Base-by-base conservation (phyloP, 2,113 vertebrate genomes). In the Neomonachus schauinslandi region DNA sequence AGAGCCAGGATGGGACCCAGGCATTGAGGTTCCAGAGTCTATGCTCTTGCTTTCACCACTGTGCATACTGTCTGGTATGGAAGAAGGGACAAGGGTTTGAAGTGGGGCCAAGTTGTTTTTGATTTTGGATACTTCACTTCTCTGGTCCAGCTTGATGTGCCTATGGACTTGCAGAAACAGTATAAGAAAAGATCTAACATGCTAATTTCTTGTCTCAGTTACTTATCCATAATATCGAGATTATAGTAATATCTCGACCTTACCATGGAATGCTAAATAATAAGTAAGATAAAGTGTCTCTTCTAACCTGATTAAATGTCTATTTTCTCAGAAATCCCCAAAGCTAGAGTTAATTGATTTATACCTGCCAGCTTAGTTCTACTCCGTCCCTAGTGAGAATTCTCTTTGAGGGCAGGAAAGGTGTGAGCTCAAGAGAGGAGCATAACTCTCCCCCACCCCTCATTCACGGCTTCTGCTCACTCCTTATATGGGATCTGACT, bases 111-210 rank as follows among this genome's bases (percentile, higher is more conserved):
- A 33, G 15, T 28, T n/a, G 55, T 4, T 1, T 18, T 36, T 67
- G 26, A 1, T 36, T 16, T 24, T 36, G 49, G 28, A 1, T 1
- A 59, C 42, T 16, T 51, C 3, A 24, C 2, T 65, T 89, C 28
- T 74, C 39, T 15, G 39, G 12, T 57, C 36, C 14, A 2, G 5
- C 28, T 6, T 4, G 31, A 28, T 13, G 1, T 8, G 5, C 4
- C 18, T 1, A 16, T 22, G 55, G 7, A 24, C 36, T 65, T 84
- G 53, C 7, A 16, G 51, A 22, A 39, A 21, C n/a, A 22, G 4
- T 8, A 0, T 24, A 31, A 12, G n/a, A 1, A 76, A 86, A 81
- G 12, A n/a, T 46, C 11, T 53, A 65, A 7, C 5, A 24, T 0
- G 5, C 24, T 63, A 6, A 55, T 10, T 18, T 16, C 36, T 55